Percentiles rank a stretch among this genome's conserved stretches.
phyloP scores from a whole-genome alignment of 2,797 vertebrate genomes.

The Lepus townsendii region DNA sequence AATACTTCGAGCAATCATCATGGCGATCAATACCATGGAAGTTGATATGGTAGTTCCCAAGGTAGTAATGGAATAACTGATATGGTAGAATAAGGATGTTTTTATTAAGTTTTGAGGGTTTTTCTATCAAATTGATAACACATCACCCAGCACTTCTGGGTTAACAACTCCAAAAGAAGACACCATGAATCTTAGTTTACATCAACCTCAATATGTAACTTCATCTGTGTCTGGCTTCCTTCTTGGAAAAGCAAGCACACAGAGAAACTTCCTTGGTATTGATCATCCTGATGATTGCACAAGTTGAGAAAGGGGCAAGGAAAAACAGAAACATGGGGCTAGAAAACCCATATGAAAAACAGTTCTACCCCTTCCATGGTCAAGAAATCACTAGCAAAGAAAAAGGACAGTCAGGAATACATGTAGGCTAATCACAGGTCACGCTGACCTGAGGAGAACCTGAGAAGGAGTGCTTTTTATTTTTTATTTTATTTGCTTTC shows the following conservation, averaged over 20 bases:
- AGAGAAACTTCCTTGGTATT: background rate
- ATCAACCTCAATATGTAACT: background rate
- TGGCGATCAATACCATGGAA: too few species aligned
- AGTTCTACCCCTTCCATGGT: background rate
- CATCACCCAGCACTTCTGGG: background rate
- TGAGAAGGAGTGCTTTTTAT: background rate
- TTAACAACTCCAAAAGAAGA: background rate
- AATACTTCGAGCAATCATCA: too few species aligned
- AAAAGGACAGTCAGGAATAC: background rate
- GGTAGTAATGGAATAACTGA: background rate
- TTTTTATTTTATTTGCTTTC: background rate
- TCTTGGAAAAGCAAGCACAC: background rate
- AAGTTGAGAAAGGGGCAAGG: background rate
- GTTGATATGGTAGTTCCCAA: too few species aligned
- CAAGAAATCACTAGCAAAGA: constrained; percentile 12
- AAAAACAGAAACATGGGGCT: background rate
- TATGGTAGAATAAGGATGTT: background rate
- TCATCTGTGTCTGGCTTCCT: background rate
- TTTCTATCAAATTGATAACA: constrained; percentile 20
- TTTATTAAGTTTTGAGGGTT: constrained; percentile 10
- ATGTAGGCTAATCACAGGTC: background rate
- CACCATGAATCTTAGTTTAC: background rate
- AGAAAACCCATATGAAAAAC: background rate
- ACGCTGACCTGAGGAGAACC: background rate
- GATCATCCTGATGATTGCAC: background rate